Percentiles rank a stretch among this genome's conserved stretches.
These are phyloP conservation scores for Myanophis thanlyinensis DNA, from an alignment of 2,113 vertebrate genomes.

Conservation along the genomic window DNA sequence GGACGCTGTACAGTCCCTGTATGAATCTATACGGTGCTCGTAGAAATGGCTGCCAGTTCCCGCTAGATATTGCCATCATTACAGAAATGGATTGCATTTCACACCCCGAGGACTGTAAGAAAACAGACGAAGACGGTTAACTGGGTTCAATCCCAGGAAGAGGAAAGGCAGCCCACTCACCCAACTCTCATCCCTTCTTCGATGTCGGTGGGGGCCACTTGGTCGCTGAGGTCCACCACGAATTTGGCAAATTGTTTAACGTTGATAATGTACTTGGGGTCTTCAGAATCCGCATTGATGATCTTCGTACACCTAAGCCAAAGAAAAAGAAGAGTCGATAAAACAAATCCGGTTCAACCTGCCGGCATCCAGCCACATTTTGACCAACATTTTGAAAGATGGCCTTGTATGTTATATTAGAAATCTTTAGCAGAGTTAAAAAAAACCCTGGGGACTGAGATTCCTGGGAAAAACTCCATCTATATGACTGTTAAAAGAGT, in stretches of 20 bases:
- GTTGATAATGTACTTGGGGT: slow-evolving; percentile 99
- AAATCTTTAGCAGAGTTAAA: background rate
- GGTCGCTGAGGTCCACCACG: slow-evolving; percentile 98
- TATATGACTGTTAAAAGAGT: too few species aligned
- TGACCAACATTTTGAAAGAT: background rate
- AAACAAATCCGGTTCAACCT: background rate
- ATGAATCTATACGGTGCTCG: too few species aligned
- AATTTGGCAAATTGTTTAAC: slow-evolving; percentile 99
- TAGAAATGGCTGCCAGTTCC: too few species aligned
- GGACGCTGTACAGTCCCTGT: too few species aligned
- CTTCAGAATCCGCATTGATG: slow-evolving; percentile 97
- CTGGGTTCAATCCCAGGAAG: background rate
- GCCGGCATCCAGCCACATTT: background rate
- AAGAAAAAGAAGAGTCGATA: background rate
- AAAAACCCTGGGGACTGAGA: too few species aligned
- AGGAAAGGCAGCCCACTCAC: slow-evolving; percentile 71
- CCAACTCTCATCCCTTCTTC: slow-evolving; percentile 99
- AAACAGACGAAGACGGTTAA: background rate
- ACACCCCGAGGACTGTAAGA: background rate
- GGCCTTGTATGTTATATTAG: background rate
- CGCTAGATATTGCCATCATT: background rate
- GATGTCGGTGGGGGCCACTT: slow-evolving; percentile 98
- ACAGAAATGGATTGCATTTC: background rate
- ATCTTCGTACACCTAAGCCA: slow-evolving; percentile 93
- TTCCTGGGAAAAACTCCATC: too few species aligned